Percentiles rank a stretch among this genome's conserved stretches.
Evolutionary conservation across 2,113 vertebrate species (phyloP).

Genomic region (Synchiropus splendidus): DNA sequence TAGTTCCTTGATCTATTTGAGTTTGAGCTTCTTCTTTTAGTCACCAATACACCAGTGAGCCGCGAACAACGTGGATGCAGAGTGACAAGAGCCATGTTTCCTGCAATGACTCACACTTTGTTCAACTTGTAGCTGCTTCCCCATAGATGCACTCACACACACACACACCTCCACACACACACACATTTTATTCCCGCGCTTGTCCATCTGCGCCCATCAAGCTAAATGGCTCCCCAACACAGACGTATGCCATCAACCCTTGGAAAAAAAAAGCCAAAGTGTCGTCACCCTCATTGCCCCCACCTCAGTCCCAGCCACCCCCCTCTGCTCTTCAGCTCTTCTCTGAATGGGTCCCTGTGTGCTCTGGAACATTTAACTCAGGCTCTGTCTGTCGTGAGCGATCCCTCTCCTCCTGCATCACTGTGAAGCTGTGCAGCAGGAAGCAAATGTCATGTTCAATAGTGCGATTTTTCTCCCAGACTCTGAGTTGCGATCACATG

Average conservation of each 20-base stretch:
- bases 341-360: slow-evolving; percentile 41
- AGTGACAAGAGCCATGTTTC: slow-evolving; percentile 2
- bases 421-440: slow-evolving; percentile 17
- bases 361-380: slow-evolving; percentile 32
- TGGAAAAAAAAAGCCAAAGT: too few relatives aligned
- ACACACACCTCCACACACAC: slow-evolving; percentile 4
- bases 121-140: slow-evolving; percentile 1
- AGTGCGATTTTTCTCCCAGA: background rate
- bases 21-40: too few relatives aligned
- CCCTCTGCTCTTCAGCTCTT: background rate
- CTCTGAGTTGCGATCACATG: background rate
- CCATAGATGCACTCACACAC: background rate
- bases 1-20: too few relatives aligned
- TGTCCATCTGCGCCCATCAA: too few relatives aligned
- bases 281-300: too few relatives aligned
- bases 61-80: too few relatives aligned
- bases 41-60: background rate
- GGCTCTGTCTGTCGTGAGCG: slow-evolving; percentile 27
- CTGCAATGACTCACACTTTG: slow-evolving; percentile 7
- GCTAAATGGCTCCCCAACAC: too few relatives aligned
- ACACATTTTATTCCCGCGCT: too few relatives aligned
- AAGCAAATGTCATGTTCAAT: slow-evolving; percentile 9
- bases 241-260: too few relatives aligned
- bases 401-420: too few relatives aligned
- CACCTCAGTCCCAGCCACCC: too few relatives aligned